Evolutionary conservation across 2,888 invertebrate genomes (phyloP), one percentile per base, ranked within the genome.

Genomic region (Bombylius discolor): DNA sequence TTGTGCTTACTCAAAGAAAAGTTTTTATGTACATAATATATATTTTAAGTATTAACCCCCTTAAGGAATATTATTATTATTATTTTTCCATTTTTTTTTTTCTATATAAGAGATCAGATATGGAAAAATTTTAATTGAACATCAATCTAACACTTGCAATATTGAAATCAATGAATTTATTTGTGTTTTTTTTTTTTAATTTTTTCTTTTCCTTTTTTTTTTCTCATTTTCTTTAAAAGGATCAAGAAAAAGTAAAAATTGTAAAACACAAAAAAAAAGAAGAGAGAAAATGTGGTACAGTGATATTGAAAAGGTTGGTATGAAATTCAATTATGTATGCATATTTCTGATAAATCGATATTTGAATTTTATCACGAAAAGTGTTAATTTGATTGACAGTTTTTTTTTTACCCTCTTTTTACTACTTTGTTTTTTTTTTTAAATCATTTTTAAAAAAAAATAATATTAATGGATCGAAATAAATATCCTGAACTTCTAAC

Each of bases 91-190:
- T 5, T 42, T 42, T 42, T 11, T 42, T 42, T 42, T 42, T 5
- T 11, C 11, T 42, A 4, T 3, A 11, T 42, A 11, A 11, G 11
- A 42, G 39, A 42, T 42, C 39, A 42, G 39, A 42, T 42, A 42
- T 42, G 39, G 11, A 42, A 45, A 23, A 54, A 54, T 54, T 54
- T 54, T 54, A 54, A 54, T 51, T 54, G 53, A 54, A 49, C 53
- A 49, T 54, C 53, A 54, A 49, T 54, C 49, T 54, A 42, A 47
- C 44, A 54, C 49, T 49, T 49, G 45, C 53, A 54, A 42, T 42
- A 42, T 42, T 42, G 11, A 42, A 42, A 42, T 42, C 39, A 42
- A 42, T 36, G 34, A 36, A 7, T 36, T 36, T 36, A 23, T 23
- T 23, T 23, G 23, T 23, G 23, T 23, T 23, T 23, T 23, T 23